Evolutionary conservation across 2,888 invertebrate genomes (phyloP).

Genomic region (Lepidochitona cinerea): DNA sequence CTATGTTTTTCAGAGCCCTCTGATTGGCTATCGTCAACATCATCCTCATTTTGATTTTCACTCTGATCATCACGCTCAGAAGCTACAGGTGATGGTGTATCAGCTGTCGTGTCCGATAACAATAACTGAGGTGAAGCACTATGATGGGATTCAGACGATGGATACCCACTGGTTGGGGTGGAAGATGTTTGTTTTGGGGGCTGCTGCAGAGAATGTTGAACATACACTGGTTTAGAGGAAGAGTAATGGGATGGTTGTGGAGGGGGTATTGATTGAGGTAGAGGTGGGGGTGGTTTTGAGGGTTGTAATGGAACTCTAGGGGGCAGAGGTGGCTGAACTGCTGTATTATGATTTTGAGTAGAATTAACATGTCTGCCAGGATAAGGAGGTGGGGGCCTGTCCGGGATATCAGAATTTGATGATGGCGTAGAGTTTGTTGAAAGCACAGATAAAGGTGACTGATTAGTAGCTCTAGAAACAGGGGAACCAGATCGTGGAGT

Average conservation of each 20-base stretch:
- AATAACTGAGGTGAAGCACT: not conserved
- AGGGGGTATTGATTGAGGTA: slow-evolving; percentile 17
- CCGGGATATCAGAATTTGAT: slow-evolving; percentile 67
- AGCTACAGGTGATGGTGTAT: slow-evolving; percentile 8
- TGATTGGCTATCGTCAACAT: not conserved
- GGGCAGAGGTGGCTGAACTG: slow-evolving; percentile 46
- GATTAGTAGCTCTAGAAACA: slow-evolving; percentile 62
- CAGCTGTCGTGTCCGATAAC: slow-evolving; percentile 1
- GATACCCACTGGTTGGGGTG: not conserved
- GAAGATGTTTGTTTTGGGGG: slow-evolving; percentile 14
- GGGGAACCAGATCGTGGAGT: slow-evolving; percentile 67
- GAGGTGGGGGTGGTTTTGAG: slow-evolving; percentile 25
- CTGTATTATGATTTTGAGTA: slow-evolving; percentile 21
- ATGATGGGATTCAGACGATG: not conserved
- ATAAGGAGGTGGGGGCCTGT: slow-evolving; percentile 68
- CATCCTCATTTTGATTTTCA: not conserved
- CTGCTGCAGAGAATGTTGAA: not conserved
- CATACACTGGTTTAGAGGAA: not conserved
- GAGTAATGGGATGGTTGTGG: slow-evolving; percentile 16
- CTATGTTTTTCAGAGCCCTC: slow-evolving; percentile 47
- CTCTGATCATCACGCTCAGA: slow-evolving; percentile 9
- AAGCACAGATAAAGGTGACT: slow-evolving; percentile 68
- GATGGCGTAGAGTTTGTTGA: slow-evolving; percentile 68
- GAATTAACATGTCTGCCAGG: slow-evolving; percentile 39
- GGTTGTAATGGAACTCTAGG: slow-evolving; percentile 51